A percentile compares a stretch with the other conserved stretches of the same genome.
These are phyloP conservation scores for Chymomyza costata DNA, from an alignment of 1,140 invertebrate species.

Conservation along the genomic window DNA sequence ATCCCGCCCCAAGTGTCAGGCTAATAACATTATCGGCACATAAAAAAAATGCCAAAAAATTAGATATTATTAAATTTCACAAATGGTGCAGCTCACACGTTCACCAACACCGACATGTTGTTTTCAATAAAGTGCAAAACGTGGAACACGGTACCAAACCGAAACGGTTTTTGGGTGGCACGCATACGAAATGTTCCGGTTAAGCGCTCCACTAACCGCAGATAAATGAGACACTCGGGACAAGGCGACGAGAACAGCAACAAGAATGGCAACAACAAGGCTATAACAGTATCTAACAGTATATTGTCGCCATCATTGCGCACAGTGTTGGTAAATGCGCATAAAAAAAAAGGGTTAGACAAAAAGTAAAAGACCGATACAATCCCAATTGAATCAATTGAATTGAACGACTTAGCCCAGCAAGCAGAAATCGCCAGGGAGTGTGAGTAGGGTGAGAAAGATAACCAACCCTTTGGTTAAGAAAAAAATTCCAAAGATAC, in stretches of 20 bases:
- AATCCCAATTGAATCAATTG: conserved; percentile 72
- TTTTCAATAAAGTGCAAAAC: conserved; percentile 39
- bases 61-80: conserved; percentile 58
- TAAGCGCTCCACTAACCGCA: conserved; percentile 43
- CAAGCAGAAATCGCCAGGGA: too few species aligned
- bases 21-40: conserved; percentile 65
- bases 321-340: too few species aligned
- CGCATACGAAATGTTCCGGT: neutral
- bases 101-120: conserved; percentile 32
- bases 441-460: neutral
- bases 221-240: conserved; percentile 68
- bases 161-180: conserved; percentile 7
- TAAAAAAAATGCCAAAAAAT: conserved; percentile 46
- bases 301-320: conserved; percentile 41
- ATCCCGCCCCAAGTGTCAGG: conserved; percentile 5
- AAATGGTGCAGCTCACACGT: conserved; percentile 25
- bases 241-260: conserved; percentile 22
- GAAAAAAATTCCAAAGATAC: conserved; percentile 20
- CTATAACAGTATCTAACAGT: conserved; percentile 25
- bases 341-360: too few species aligned
- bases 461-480: conserved; percentile 6
- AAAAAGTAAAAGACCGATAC: too few species aligned
- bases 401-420: conserved; percentile 62
- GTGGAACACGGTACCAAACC: too few species aligned
- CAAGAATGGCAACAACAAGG: conserved; percentile 6